Conservation (phyloP, 1,140 invertebrate genomes). For the Ceratoteleas bidentatus region DNA sequence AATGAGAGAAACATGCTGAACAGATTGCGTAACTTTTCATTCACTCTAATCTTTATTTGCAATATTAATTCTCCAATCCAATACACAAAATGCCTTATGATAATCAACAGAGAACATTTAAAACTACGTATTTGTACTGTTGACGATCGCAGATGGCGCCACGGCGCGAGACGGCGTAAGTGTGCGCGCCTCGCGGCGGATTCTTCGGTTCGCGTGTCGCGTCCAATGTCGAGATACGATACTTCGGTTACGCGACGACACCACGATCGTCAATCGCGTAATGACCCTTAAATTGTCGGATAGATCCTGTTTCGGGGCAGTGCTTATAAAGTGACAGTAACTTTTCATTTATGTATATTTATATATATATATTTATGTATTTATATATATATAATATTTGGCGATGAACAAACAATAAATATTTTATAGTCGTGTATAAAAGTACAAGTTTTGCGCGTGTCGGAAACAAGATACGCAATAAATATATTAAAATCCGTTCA, state of each 20-base stretch:
- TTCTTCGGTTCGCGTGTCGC: neutral
- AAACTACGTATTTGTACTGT: constrained; percentile 55
- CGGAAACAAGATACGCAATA: constrained; percentile 64
- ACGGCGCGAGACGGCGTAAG: no score
- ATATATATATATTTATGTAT: constrained; percentile 28
- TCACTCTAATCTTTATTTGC: constrained; percentile 53
- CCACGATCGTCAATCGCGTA: constrained; percentile 43
- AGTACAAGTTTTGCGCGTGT: constrained; percentile 65
- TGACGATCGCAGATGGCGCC: constrained; percentile 54
- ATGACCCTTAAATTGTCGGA: constrained; percentile 33
- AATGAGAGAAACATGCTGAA: constrained; percentile 47
- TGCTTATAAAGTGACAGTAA: constrained; percentile 53
- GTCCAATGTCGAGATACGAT: constrained; percentile 1
- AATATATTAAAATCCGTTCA: constrained; percentile 62
- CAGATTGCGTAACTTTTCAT: constrained; percentile 39
- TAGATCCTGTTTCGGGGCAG: constrained; percentile 62
- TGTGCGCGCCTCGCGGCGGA: no score
- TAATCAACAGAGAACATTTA: constrained; percentile 57
- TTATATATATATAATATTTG: constrained; percentile 50
- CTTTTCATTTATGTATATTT: constrained; percentile 20
- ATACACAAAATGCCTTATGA: constrained; percentile 54
- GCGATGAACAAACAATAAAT: constrained; percentile 64
- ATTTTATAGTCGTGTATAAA: constrained; percentile 66
- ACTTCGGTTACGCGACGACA: neutral
- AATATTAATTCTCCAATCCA: constrained; percentile 41